Conservation (phyloP, 2,113 vertebrate genomes). For the mouse (Mus musculus) region DNA sequence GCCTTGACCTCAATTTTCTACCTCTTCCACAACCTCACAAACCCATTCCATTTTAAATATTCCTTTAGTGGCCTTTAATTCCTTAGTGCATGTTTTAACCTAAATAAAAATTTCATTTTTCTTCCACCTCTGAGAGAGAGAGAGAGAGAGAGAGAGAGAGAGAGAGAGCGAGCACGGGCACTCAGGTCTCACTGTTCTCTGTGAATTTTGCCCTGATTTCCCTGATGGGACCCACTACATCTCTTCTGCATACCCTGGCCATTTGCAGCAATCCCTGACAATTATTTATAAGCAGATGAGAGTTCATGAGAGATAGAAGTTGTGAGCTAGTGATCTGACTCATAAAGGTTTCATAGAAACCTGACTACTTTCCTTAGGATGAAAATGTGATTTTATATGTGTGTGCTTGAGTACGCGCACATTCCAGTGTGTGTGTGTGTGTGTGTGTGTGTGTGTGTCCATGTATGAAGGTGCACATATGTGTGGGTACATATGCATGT, state of each 20-base stretch:
- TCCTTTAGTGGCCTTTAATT: conserved; percentile 69
- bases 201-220: conserved; percentile 47
- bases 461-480: no score
- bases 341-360: neutral
- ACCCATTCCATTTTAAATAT: conserved; percentile 64
- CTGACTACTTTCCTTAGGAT: neutral
- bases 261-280: neutral
- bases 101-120: conserved; percentile 75
- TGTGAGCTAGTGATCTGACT: neutral
- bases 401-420: neutral
- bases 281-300: neutral
- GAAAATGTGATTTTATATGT: neutral
- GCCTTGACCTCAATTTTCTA: conserved; percentile 74
- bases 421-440: no score
- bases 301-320: neutral
- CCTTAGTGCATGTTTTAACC: conserved; percentile 75
- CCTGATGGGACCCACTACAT: neutral
- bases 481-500: neutral
- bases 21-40: neutral
- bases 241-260: neutral
- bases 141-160: neutral
- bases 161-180: neutral
- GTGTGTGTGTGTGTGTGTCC: neutral
- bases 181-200: conserved; percentile 49
- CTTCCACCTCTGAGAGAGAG: neutral